Evolutionary conservation across 2,113 vertebrate species (phyloP).

Genomic region (Lepus europaeus): DNA sequence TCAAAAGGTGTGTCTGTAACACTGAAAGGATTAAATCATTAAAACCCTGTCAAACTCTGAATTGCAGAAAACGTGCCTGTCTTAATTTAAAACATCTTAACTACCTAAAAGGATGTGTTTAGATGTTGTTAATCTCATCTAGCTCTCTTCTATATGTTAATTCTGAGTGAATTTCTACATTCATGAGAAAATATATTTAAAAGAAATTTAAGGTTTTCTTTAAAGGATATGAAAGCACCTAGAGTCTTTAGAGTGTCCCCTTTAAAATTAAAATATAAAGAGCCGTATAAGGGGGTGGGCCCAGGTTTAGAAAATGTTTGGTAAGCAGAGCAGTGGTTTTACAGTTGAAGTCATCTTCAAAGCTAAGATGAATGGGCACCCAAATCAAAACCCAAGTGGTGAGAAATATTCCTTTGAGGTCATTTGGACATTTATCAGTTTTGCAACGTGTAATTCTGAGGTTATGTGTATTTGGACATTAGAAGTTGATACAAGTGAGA

Average conservation of each 20-base stretch:
- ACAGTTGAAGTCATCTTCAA: not conserved
- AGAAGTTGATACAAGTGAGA: not conserved
- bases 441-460: not conserved
- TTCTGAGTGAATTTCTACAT: not conserved
- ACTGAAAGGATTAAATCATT: conserved; percentile 50
- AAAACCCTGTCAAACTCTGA: not conserved
- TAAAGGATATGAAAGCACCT: not conserved
- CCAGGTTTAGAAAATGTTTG: not conserved
- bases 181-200: not conserved
- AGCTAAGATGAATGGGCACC: not conserved
- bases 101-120: not conserved
- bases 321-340: not conserved
- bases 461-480: not conserved
- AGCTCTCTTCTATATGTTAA: not conserved
- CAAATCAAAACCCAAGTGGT: not conserved
- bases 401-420: not conserved
- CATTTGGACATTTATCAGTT: not conserved
- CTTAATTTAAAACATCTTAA: conserved; percentile 8
- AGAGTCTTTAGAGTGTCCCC: not conserved
- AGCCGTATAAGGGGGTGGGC: too few species aligned
- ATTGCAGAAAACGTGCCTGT: conserved; percentile 37
- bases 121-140: not conserved
- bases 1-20: not conserved
- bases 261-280: conserved; percentile 31
- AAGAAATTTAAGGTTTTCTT: not conserved